Conservation (phyloP, 2,797 vertebrate genomes). For the Bradypodion pumilum region DNA sequence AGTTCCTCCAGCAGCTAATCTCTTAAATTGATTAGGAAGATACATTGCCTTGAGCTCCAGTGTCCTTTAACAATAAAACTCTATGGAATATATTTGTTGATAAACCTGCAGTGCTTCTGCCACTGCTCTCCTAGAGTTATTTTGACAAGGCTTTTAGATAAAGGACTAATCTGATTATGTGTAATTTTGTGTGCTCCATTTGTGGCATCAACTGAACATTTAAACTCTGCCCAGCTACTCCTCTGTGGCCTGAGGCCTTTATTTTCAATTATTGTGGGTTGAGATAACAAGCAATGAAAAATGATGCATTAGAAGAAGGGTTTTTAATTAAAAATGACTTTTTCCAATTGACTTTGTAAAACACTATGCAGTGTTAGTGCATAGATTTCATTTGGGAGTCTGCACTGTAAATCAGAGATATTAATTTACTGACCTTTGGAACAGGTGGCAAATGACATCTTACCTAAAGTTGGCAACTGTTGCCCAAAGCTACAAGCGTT, state of each 20-base stretch:
- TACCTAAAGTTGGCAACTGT: conserved; percentile 1
- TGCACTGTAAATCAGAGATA: background rate
- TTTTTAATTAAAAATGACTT: conserved; percentile 38
- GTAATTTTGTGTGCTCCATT: conserved; percentile 3
- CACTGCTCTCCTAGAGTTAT: background rate
- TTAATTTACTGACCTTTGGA: background rate
- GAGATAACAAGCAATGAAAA: conserved; percentile 39
- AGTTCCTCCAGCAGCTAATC: background rate
- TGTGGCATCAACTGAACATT: conserved; percentile 1
- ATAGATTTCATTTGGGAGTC: background rate
- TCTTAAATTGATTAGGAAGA: background rate
- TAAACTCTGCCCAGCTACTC: background rate
- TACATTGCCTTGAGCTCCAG: background rate
- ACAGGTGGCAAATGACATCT: background rate
- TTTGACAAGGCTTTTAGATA: conserved; percentile 8
- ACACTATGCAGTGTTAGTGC: background rate
- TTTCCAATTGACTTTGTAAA: background rate
- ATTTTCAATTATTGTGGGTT: conserved; percentile 33
- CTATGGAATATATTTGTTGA: background rate
- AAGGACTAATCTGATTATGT: conserved; percentile 19
- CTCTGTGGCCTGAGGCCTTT: conserved; percentile 10
- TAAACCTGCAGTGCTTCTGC: background rate
- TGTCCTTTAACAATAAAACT: background rate
- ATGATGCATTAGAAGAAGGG: conserved; percentile 14
- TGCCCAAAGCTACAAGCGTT: background rate